Evolutionary conservation across 2,797 vertebrate species (phyloP), one percentile per base, ranked within the genome.

Genomic region (Scolopax rusticola): DNA sequence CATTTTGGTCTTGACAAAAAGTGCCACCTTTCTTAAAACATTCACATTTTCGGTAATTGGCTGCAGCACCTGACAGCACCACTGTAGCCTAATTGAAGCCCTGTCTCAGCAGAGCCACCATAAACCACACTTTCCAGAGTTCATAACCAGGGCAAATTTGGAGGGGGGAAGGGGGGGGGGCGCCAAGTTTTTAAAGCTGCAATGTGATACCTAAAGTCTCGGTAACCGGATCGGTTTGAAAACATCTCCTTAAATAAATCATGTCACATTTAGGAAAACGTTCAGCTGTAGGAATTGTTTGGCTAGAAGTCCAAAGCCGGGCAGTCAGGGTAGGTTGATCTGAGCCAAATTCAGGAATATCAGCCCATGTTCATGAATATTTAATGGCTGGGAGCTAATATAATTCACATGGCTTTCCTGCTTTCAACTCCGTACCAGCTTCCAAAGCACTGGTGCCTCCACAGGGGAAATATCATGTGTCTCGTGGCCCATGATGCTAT

Each of bases 1-100:
- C 96, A 98, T 96, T 86, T 69, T 79, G 81, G 81, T 61, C 68
- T 89, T 97, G 97, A 97, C 91, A 96, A 98, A 97, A 97, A 94
- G 24, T 63, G 89, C 89, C 84, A 61, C 70, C 48, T 76, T 87
- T 74, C 43, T 77, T 65, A 85, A 83, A 92, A 90, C 78, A 57
- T 48, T 82, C 75, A 63, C 33, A 33, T 73, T 81, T 84, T 65
- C 65, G 91, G 78, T 90, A 93, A 94, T 89, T 88, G 94, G 88
- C 90, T 95, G 88, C 86, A 95, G 92, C 88, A 94, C 95, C 95
- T 87, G 92, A 84, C 80, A 91, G 86, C 77, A 65, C 17, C 15
- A 6, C 77, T 59, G 81, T 11, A 82, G 92, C 51, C 93, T 92
- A 54, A 93, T 84, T 91, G 94, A 94, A 92, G 86, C 88, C 0